Evolutionary conservation across 2,888 invertebrate genomes (phyloP).

Genomic region (Scaptomyza tumidula): DNA sequence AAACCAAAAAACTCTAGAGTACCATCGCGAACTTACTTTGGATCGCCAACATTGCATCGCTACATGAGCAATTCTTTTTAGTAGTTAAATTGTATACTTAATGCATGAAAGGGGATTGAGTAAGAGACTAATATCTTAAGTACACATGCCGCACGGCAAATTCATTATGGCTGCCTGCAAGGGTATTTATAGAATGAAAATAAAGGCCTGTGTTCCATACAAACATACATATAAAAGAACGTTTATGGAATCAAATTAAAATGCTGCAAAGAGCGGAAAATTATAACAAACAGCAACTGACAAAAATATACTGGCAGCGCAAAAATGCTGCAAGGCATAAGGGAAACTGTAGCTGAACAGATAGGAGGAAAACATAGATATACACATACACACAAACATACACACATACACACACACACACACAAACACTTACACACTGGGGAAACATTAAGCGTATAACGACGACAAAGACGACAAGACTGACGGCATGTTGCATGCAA

Average conservation of each 20-base stretch:
- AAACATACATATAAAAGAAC: constrained; percentile 34
- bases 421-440: constrained; percentile 25
- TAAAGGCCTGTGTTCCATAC: constrained; percentile 22
- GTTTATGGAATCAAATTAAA: constrained; percentile 80
- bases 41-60: too few relatives aligned
- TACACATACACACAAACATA: constrained; percentile 27
- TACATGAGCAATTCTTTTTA: too few relatives aligned
- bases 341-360: constrained; percentile 71
- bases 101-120: not conserved
- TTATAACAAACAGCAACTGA: constrained; percentile 72
- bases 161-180: constrained; percentile 13
- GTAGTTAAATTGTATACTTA: not conserved
- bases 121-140: not conserved
- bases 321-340: constrained; percentile 66
- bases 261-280: constrained; percentile 81
- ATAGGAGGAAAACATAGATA: constrained; percentile 67
- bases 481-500: constrained; percentile 50
- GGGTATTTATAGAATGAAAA: constrained; percentile 27
- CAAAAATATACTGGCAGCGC: constrained; percentile 44
- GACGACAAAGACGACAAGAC: constrained; percentile 37
- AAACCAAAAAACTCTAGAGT: too few relatives aligned
- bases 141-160: constrained; percentile 14
- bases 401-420: constrained; percentile 30
- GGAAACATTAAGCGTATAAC: constrained; percentile 47
- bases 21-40: too few relatives aligned